Evolutionary conservation across 1,140 invertebrate genomes (phyloP).

Genomic region (Cydia amplana): DNA sequence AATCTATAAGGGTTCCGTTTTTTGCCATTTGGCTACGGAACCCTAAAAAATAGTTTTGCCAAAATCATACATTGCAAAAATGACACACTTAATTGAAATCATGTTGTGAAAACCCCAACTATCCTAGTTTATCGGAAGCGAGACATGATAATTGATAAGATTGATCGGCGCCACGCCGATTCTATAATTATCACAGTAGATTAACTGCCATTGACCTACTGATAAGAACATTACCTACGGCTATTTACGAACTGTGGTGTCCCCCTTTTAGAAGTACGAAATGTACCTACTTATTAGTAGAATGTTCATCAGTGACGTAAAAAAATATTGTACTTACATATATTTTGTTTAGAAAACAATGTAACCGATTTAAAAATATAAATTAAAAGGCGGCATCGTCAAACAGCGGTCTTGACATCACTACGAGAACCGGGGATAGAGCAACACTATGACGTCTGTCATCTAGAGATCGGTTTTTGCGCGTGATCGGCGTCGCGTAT

Average conservation of each 20-base stretch:
- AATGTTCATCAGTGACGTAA: not conserved
- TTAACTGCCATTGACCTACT: constrained; percentile 20
- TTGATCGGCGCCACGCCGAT: not conserved
- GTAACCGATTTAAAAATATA: not conserved
- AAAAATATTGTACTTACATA: not conserved
- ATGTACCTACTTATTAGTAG: not conserved
- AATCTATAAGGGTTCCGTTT: too few species aligned
- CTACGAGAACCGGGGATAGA: too few species aligned
- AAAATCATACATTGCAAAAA: too few species aligned
- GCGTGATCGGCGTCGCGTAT: too few species aligned
- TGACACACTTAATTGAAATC: not conserved
- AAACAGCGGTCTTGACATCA: too few species aligned
- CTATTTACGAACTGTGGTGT: not conserved
- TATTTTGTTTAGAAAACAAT: not conserved
- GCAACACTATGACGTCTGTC: too few species aligned
- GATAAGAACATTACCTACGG: constrained; percentile 17
- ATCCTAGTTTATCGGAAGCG: not conserved
- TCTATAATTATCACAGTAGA: constrained; percentile 9
- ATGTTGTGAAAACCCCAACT: not conserved
- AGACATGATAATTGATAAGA: constrained; percentile 19
- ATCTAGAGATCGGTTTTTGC: too few species aligned
- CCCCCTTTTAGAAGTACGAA: not conserved
- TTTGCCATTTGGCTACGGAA: too few species aligned
- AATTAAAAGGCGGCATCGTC: too few species aligned
- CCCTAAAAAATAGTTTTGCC: too few species aligned